Percentiles rank a stretch among this genome's conserved stretches.
Conservation (phyloP, 2,888 invertebrate species). For the Arctia plantaginis region DNA sequence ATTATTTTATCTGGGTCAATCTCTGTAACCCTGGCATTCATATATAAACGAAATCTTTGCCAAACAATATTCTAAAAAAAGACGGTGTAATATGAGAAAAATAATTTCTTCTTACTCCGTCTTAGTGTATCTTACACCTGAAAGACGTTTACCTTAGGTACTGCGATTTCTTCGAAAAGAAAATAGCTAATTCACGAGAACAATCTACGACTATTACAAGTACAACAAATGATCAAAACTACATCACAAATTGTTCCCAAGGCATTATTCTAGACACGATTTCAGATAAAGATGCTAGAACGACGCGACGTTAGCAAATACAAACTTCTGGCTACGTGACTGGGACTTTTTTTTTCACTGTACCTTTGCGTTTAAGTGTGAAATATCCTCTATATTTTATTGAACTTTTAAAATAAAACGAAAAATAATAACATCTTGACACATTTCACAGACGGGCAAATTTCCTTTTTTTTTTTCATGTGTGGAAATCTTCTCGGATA, state of each 20-base stretch:
- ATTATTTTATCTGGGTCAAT: too few species aligned
- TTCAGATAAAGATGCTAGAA: conserved; percentile 1
- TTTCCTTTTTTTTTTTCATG: too few species aligned
- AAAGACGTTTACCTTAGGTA: background rate
- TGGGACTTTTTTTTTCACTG: background rate
- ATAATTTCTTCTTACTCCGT: background rate
- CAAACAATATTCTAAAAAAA: too few species aligned
- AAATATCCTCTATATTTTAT: background rate
- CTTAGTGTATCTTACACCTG: background rate
- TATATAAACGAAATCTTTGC: too few species aligned
- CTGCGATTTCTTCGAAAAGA: background rate
- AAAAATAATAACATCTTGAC: too few species aligned
- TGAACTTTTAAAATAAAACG: too few species aligned
- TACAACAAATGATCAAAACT: background rate
- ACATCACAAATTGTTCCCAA: background rate
- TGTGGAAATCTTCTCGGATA: too few species aligned
- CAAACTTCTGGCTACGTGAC: conserved; percentile 4
- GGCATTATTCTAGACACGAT: conserved; percentile 2
- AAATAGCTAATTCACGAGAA: background rate
- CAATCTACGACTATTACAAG: background rate
- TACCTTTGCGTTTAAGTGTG: background rate
- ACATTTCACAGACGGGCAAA: too few species aligned
- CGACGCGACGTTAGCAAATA: background rate
- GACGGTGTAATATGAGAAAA: too few species aligned
- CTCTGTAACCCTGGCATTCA: too few species aligned